These are phyloP conservation scores for Siderastrea radians DNA, from an alignment of 92 coral and sea anemone genomes.

Conservation along the genomic window DNA sequence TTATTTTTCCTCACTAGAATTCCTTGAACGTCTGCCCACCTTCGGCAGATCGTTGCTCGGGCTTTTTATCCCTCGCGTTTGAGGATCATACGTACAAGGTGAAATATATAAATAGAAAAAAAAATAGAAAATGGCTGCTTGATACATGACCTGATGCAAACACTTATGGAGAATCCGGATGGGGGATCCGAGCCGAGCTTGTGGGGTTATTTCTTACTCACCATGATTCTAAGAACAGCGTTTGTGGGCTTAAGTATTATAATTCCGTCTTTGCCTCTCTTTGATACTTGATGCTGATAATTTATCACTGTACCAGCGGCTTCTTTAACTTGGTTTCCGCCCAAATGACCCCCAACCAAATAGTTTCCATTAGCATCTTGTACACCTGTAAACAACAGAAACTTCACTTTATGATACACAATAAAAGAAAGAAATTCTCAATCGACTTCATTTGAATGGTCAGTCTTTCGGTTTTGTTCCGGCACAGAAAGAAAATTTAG, in stretches of 20 bases:
- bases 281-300: background rate
- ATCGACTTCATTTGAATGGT: no score
- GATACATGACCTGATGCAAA: no score
- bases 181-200: background rate
- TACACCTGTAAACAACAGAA: constrained; percentile 12
- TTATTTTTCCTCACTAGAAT: no score
- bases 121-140: no score
- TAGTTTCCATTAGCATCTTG: background rate
- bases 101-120: no score
- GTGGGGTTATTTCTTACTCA: background rate
- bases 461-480: no score
- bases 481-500: no score
- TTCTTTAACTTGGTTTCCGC: background rate
- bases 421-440: background rate
- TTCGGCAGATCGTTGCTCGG: no score
- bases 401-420: background rate
- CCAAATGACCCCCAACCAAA: constrained; percentile 27
- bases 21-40: no score
- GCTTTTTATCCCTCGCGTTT: no score
- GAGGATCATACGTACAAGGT: no score
- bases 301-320: constrained; percentile 20
- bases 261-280: background rate
- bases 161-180: no score
- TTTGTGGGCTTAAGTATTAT: background rate
- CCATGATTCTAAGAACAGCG: constrained; percentile 10